phyloP scores from a whole-genome alignment of 1,140 invertebrate species.

The Drosophila setifemur region DNA sequence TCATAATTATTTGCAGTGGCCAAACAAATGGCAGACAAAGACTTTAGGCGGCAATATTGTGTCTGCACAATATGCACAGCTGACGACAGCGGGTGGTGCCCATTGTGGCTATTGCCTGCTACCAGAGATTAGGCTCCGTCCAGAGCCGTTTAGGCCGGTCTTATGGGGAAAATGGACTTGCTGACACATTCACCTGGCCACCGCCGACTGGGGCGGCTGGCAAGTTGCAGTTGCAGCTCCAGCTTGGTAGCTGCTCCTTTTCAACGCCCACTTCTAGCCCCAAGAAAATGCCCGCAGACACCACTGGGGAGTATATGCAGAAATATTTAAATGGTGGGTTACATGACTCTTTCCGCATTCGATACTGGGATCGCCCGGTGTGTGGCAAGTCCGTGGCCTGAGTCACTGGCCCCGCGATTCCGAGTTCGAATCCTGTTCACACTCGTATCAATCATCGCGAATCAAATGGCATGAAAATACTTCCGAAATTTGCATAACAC shows the following conservation, averaged over 20 bases:
- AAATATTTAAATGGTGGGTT: constrained; percentile 35
- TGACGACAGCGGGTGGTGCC: constrained; percentile 56
- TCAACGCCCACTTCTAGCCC: constrained; percentile 37
- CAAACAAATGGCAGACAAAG: constrained; percentile 8
- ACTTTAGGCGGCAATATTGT: constrained; percentile 22
- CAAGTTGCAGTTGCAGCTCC: constrained; percentile 44
- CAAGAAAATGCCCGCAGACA: constrained; percentile 35
- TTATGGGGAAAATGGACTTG: constrained; percentile 31
- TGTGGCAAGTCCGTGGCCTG: constrained; percentile 72
- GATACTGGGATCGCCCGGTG: constrained; percentile 37
- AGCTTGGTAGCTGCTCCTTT: constrained; percentile 47
- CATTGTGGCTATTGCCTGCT: constrained; percentile 2
- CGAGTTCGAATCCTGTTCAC: constrained; percentile 48
- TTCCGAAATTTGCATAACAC: constrained; percentile 69
- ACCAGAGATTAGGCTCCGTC: constrained; percentile 26
- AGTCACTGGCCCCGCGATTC: constrained; percentile 56
- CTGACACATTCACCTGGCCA: constrained; percentile 74
- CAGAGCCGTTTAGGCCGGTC: constrained; percentile 9
- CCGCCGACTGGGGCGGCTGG: constrained; percentile 21
- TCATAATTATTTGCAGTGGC: not conserved
- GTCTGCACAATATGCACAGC: constrained; percentile 41
- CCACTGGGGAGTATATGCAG: constrained; percentile 20
- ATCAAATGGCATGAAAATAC: constrained; percentile 33
- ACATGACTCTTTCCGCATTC: constrained; percentile 67
- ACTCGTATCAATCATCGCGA: constrained; percentile 45